Evolutionary conservation across 2,113 vertebrate genomes (phyloP), one percentile per base, ranked within the genome.

Genomic region (Pampusana beccarii): DNA sequence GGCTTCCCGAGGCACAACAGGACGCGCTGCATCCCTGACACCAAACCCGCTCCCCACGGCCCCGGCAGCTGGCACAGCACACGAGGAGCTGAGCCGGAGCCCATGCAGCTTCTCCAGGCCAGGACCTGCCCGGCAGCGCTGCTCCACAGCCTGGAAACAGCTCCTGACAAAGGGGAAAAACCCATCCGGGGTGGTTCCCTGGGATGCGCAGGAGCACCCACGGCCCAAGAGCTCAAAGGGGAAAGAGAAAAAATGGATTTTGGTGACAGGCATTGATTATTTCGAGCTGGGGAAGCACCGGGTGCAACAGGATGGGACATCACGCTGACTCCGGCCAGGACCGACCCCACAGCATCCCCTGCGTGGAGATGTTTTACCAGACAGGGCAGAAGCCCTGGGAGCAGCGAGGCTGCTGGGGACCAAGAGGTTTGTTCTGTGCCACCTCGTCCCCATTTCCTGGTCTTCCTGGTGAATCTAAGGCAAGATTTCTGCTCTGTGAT

Each of bases 401-500:
- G 36, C 31, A 57, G 7, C 0, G 3, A 42, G 34, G 71, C 46
- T 53, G 65, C 38, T 40, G 18, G 12, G 40, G 44, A 28, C 23
- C 0, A 0, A 78, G 65, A 16, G 10, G 25, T 40, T 65, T 60
- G 58, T 40, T 40, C 33, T 15, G n/a, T 71, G 84, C 66, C 58
- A 28, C 69, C 54, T 67, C 5, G 2, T 44, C 38, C 40, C 19
- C 48, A 50, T 50, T 23, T 50, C 48, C 48, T 8, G 16, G 20
- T 64, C 17, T 64, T 11, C 33, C 69, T 29, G 56, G 26, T 23
- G 40, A 36, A 67, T 15, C 34, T 25, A 16, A 50, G 29, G 48
- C 23, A 73, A 93, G 61, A 93, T 92, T 94, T 95, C 86, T 64
- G 57, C 46, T 78, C 80, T 95, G 83, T 89, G 83, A 78, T 89